Conservation (phyloP, 2,113 vertebrate species). For the Dasyurus viverrinus region DNA sequence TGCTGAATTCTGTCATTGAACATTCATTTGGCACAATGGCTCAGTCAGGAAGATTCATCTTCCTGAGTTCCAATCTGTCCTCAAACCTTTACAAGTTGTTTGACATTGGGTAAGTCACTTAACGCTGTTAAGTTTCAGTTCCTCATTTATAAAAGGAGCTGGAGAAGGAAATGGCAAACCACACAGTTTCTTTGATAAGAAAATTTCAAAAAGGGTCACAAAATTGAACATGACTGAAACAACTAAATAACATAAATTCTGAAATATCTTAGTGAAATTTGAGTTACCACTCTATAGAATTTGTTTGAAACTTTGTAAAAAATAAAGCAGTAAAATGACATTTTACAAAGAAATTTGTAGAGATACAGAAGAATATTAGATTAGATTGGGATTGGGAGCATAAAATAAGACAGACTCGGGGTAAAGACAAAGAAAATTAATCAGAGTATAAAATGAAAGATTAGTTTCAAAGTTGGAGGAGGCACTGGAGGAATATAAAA, state of each 20-base stretch:
- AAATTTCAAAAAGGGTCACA: not conserved
- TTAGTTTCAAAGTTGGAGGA: not conserved
- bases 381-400: not conserved
- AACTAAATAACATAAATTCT: not conserved
- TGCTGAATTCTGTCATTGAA: not conserved
- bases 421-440: not conserved
- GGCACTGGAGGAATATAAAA: not conserved
- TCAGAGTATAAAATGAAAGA: not conserved
- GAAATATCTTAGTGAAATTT: not conserved
- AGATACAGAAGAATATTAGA: not conserved
- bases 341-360: not conserved
- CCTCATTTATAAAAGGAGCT: not conserved
- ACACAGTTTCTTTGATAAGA: not conserved
- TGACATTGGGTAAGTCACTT: not conserved
- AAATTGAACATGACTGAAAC: not conserved
- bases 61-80: not conserved
- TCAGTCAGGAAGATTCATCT: not conserved
- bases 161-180: not conserved
- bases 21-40: not conserved
- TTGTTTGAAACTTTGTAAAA: not conserved
- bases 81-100: no score
- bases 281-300: not conserved
- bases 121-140: not conserved
- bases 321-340: not conserved
- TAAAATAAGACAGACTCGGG: not conserved